Conservation (phyloP, 2,113 vertebrate species). For the Geococcyx californianus region DNA sequence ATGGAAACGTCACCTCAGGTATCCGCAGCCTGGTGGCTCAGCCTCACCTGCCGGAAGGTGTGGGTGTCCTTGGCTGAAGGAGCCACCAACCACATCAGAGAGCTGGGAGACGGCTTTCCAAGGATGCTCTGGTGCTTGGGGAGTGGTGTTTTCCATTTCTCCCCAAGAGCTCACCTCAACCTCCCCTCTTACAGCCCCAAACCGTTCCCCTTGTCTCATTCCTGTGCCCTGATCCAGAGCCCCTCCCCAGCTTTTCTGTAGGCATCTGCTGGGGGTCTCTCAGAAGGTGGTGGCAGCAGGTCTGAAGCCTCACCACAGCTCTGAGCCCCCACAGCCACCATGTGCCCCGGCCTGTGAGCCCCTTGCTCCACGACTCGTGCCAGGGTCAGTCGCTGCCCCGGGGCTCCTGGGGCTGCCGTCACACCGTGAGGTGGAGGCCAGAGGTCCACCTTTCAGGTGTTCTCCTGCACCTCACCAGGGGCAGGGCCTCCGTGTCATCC, state of each 20-base stretch:
- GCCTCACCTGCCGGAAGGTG: not conserved
- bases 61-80: not conserved
- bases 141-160: not conserved
- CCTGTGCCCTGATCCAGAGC: no score
- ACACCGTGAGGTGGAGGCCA: rapidly evolving
- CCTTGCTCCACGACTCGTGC: no score
- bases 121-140: not conserved
- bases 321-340: no score
- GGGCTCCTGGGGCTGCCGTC: not conserved
- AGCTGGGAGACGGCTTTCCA: not conserved
- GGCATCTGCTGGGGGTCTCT: no score
- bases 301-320: no score
- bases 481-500: not conserved
- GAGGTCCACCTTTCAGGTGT: no score
- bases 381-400: not conserved
- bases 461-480: not conserved
- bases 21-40: not conserved
- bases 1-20: rapidly evolving
- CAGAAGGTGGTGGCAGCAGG: no score
- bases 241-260: no score
- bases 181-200: no score
- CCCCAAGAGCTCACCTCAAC: no score
- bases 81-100: not conserved
- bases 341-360: no score
- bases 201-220: no score